Percentiles rank a stretch among this genome's conserved stretches.
Evolutionary conservation across 2,113 vertebrate species (phyloP).

Genomic region (Rattus rattus): DNA sequence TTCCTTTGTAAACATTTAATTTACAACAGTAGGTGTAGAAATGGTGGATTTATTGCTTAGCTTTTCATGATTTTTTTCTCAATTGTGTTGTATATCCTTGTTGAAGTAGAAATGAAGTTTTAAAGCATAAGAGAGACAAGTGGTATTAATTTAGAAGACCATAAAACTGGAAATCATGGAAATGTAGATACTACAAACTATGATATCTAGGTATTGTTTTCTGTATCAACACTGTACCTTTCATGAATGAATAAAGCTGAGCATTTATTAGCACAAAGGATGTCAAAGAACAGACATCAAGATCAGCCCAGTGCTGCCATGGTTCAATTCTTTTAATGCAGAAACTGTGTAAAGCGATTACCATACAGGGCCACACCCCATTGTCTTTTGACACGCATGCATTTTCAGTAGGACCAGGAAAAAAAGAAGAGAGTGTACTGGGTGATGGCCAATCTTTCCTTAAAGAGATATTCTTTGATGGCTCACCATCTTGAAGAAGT

Average conservation of each 20-base stretch:
- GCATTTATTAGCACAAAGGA: background rate
- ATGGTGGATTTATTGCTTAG: background rate
- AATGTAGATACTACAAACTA: background rate
- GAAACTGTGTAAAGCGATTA: background rate
- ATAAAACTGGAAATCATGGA: background rate
- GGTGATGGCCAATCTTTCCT: background rate
- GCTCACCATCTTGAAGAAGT: constrained; percentile 24
- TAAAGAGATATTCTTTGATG: constrained; percentile 62
- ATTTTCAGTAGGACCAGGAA: background rate
- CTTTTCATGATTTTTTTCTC: background rate
- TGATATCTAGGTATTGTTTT: background rate
- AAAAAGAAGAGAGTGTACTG: rapidly evolving
- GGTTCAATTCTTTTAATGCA: background rate
- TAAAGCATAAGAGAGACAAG: background rate
- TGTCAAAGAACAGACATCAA: background rate
- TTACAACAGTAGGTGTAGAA: background rate
- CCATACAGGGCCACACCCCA: background rate
- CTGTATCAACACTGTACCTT: background rate
- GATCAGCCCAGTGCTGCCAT: rapidly evolving
- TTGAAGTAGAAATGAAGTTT: background rate
- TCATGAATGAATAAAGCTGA: background rate
- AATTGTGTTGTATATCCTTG: background rate
- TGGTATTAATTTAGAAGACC: constrained; percentile 30
- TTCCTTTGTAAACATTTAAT: background rate
- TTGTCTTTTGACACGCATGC: constrained; percentile 41